These are phyloP conservation scores for Lysandra bellargus DNA, from an alignment of 2,888 invertebrate genomes.

Conservation along the genomic window DNA sequence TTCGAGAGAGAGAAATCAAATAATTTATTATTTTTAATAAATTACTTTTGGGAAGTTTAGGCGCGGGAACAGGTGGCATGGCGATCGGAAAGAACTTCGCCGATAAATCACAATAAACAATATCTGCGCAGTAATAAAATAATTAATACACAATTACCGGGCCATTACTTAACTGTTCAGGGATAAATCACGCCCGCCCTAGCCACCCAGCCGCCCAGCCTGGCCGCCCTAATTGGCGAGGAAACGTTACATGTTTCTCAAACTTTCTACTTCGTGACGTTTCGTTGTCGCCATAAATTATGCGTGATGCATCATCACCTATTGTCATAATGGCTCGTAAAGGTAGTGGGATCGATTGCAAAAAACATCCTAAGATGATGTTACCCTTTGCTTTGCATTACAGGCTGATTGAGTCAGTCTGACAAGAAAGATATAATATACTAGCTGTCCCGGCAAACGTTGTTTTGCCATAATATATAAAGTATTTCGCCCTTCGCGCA, in stretches of 20 bases:
- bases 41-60: background rate
- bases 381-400: too few species aligned
- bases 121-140: constrained; percentile 53
- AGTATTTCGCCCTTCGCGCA: too few species aligned
- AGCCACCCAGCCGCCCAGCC: background rate
- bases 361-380: too few species aligned
- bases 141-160: constrained; percentile 55
- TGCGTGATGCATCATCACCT: background rate
- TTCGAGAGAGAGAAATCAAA: background rate
- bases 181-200: constrained; percentile 16
- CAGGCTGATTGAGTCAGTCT: too few species aligned
- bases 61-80: constrained; percentile 5
- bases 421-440: too few species aligned
- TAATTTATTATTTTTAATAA: background rate
- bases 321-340: background rate
- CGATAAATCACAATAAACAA: constrained; percentile 56
- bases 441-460: too few species aligned
- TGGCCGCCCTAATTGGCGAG: constrained; percentile 8
- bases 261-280: background rate
- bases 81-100: constrained; percentile 18
- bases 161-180: constrained; percentile 46
- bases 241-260: background rate
- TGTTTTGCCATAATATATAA: too few species aligned
- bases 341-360: background rate
- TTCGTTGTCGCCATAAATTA: background rate